Base-by-base conservation (phyloP, 2,888 invertebrate genomes). In the Harpagoxenus sublaevis region DNA sequence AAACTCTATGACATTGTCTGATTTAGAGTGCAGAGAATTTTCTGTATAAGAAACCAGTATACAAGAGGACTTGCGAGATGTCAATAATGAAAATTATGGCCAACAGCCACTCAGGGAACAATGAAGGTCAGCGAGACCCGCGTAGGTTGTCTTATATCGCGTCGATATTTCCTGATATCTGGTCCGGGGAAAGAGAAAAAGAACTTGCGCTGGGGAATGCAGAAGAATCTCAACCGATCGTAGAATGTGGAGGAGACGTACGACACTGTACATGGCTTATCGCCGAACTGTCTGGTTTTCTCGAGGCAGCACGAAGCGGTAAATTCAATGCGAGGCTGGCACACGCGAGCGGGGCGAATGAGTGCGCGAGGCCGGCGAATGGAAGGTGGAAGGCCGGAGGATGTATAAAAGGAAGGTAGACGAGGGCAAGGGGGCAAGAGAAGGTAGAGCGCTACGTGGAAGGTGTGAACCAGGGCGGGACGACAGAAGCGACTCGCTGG, bases 161-260 rank as follows among this genome's bases (percentile, higher is more conserved):
- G 23, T 55, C 53, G 53, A 55, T 55, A 23, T 55, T 55, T 90
- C 85, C 78, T 84, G 85, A 85, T 84, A 88, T 84, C 82, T 84
- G 68, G 71, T 60, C 18, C 18, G 63, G 39, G 35, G 66, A 82
- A 48, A 55, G 66, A 55, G 66, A 28, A 68, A 83, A 88, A 85
- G 85, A 83, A 89, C 88, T 90, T 78, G 89, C 87, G 89, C 87
- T 85, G 81, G 83, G 81, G 88, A 89, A 90, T 89, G 89, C 90
- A 74, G 81, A 84, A 87, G 68, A 79, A 82, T 79, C 78, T 89
- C 70, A 77, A 85, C 71, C 71, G 83, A 15, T 48, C 35, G 86
- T 83, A 85, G 88, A 88, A 89, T 87, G 90, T 81, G 57, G 31
- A 53, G 23, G 63, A 77, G 66, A 89, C 86, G 55, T 83, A 84